These are phyloP conservation scores for Kradibia gibbosae DNA, from an alignment of 1,140 invertebrate species.

Conservation along the genomic window DNA sequence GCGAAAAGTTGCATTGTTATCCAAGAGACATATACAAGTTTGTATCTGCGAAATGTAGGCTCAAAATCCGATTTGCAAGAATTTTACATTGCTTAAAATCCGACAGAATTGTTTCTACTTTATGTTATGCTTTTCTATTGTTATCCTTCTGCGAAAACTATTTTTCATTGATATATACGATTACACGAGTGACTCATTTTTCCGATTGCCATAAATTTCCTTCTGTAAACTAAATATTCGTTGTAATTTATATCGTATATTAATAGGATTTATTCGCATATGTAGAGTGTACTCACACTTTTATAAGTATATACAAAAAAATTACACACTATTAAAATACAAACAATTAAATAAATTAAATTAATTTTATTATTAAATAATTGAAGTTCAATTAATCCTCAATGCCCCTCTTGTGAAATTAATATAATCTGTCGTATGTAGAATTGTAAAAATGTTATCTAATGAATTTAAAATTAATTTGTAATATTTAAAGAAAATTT, in stretches of 20 bases:
- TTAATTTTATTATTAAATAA: too few species aligned
- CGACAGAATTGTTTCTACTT: constrained; percentile 8
- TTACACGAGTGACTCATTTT: not conserved
- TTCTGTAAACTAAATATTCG: not conserved
- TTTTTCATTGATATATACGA: not conserved
- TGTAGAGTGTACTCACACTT: not conserved
- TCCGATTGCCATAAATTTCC: not conserved
- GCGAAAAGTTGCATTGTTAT: not conserved
- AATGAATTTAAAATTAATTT: too few species aligned
- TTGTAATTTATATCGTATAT: too few species aligned
- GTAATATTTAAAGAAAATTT: too few species aligned
- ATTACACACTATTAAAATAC: too few species aligned
- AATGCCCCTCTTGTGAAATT: too few species aligned
- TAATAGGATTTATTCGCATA: not conserved
- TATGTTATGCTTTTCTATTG: not conserved
- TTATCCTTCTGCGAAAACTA: not conserved
- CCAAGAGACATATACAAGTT: not conserved
- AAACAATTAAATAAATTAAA: too few species aligned
- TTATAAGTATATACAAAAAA: not conserved
- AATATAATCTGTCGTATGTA: too few species aligned
- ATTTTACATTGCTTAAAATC: constrained; percentile 19
- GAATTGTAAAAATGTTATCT: too few species aligned
- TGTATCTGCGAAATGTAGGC: not conserved
- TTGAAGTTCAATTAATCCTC: too few species aligned
- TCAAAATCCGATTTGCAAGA: constrained; percentile 34